Conservation (phyloP, 2,888 invertebrate species). For the Cephonodes hylas region DNA sequence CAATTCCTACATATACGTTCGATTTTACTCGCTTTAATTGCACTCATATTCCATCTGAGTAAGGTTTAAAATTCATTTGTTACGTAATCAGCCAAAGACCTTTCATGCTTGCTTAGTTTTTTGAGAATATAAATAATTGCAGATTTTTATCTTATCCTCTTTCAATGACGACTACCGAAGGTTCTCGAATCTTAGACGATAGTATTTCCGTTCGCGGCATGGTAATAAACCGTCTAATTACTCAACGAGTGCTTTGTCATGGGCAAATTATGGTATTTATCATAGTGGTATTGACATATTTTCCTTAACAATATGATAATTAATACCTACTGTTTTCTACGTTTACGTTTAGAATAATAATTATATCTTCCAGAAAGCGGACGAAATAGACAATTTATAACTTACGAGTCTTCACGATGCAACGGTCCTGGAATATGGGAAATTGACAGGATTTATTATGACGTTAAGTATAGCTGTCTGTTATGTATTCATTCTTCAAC, state of each 20-base stretch:
- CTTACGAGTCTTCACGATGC: background rate
- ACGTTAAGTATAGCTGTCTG: no score
- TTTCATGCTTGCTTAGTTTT: slow-evolving; percentile 3
- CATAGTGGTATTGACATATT: background rate
- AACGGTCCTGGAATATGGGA: no score
- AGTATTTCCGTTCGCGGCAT: background rate
- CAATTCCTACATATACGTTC: background rate
- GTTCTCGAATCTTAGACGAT: background rate
- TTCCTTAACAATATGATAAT: background rate
- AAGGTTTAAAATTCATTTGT: background rate
- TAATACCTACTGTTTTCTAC: background rate
- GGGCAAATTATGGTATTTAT: background rate
- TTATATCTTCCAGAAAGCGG: no score
- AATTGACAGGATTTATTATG: no score
- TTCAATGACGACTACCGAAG: background rate
- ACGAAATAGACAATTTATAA: no score
- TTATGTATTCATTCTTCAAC: no score
- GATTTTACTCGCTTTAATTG: background rate
- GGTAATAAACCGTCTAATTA: background rate
- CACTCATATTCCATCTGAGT: background rate
- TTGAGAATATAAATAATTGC: slow-evolving; percentile 3
- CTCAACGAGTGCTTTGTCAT: background rate
- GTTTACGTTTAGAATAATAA: background rate
- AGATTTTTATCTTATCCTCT: background rate
- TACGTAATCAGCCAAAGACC: background rate